Evolutionary conservation across 2,797 vertebrate species (phyloP), one percentile per base, ranked within the genome.

Genomic region (Anguilla obscura): DNA sequence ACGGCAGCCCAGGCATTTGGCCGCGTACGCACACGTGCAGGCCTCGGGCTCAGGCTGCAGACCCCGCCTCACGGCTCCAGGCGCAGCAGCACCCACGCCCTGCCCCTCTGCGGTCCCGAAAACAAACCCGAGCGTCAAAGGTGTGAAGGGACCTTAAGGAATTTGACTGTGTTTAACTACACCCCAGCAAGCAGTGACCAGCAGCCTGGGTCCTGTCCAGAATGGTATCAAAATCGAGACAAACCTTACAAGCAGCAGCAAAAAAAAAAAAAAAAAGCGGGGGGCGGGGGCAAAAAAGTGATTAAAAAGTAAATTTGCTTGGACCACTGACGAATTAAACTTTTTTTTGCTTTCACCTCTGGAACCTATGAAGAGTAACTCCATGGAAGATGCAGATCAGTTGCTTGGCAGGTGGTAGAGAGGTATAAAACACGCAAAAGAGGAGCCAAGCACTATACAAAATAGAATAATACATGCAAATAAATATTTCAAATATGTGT

Each of bases 241-340:
- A 36, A 74, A 74, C 10, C 30, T 74, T 27, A 74, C 30, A 21
- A 33, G 69, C 69, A 74, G 69, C 27, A 3, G n/a, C n/a, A 21
- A 9, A 8, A n/a, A n/a, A 27, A 69, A 27, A 69, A n/a, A 69
- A 18, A 63, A 6, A 52, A 36, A 36, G 36, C 1, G 2, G 36
- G 36, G 36, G 36, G 36, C 1, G 36, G 71, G 89, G 90, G 89
- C 85, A 5, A 87, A 86, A 45, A 87, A 90, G 89, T 52, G 89
- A 88, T 88, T 88, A 18, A 52, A 90, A 63, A 45, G 69, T 3
- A 12, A 86, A 93, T 84, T 92, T 92, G 91, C 90, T 85, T 87
- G 89, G 90, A 87, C 89, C 87, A 90, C 89, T 87, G 90, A 93
- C 89, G 27, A 63, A 92, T 84, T 76, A 83, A 84, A 85, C 90